Evolutionary conservation across 2,888 invertebrate genomes (phyloP).

Genomic region (Rhyacophila evoluta): DNA sequence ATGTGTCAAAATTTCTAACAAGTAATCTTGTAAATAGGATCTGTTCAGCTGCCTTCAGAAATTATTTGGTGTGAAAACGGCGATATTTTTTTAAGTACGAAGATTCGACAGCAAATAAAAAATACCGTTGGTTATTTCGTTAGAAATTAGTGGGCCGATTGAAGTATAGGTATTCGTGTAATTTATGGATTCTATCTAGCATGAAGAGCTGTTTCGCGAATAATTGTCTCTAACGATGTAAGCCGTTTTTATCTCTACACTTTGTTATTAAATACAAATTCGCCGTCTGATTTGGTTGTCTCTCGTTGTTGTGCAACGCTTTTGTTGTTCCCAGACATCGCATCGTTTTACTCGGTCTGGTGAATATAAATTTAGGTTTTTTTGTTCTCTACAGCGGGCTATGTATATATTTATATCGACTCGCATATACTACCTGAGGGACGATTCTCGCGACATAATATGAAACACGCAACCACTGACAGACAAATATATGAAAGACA

Average conservation of each 20-base stretch:
- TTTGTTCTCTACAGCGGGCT: neutral
- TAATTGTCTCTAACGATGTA: neutral
- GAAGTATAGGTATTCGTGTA: neutral
- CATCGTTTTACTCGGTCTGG: conserved; percentile 10
- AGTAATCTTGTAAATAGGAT: too few relatives aligned
- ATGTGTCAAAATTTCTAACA: too few relatives aligned
- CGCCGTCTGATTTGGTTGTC: neutral
- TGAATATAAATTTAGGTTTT: neutral
- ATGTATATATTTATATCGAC: neutral
- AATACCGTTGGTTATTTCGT: too few relatives aligned
- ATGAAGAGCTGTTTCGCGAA: neutral
- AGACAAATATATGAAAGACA: too few relatives aligned
- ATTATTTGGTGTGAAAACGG: too few relatives aligned
- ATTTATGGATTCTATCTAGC: neutral
- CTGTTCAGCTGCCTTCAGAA: too few relatives aligned
- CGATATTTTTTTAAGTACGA: too few relatives aligned
- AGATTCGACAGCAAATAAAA: too few relatives aligned
- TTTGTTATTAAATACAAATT: neutral
- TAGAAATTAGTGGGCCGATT: too few relatives aligned
- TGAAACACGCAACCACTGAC: too few relatives aligned
- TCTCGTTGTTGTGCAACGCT: neutral
- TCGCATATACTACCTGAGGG: neutral
- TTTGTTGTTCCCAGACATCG: conserved; percentile 1
- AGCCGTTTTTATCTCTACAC: neutral
- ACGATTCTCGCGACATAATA: too few relatives aligned